Percentiles rank a stretch among this genome's conserved stretches.
Evolutionary conservation across 1,140 invertebrate species (phyloP).

Genomic region (Rhizoglyphus robini): DNA sequence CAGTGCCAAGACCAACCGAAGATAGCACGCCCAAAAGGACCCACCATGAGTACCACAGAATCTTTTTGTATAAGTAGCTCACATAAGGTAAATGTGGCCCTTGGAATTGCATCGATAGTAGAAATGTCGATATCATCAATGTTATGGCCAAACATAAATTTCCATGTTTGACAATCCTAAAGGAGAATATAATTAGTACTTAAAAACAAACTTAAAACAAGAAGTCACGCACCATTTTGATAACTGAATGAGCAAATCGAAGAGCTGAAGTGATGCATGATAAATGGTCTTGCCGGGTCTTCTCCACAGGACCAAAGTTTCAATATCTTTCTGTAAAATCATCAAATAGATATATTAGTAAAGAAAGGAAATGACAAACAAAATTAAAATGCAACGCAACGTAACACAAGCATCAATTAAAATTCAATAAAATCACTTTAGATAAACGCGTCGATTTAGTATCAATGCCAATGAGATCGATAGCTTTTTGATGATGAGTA

Average conservation of each 20-base stretch:
- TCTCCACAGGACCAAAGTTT: constrained; percentile 67
- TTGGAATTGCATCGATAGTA: constrained; percentile 36
- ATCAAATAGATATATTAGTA: background rate
- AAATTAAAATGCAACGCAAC: background rate
- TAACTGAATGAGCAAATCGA: constrained; percentile 44
- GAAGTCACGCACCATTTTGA: constrained; percentile 33
- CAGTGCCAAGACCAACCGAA: constrained; percentile 92
- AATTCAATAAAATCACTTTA: background rate
- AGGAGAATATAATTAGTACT: constrained; percentile 18
- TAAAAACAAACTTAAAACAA: constrained; percentile 10
- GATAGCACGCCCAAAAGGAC: constrained; percentile 85
- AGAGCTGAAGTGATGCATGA: constrained; percentile 64
- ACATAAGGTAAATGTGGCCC: constrained; percentile 43
- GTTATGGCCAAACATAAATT: constrained; percentile 30
- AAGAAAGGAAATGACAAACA: background rate
- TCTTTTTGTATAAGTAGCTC: constrained; percentile 26
- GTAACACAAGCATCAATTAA: too few species aligned
- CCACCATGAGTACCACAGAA: constrained; percentile 79
- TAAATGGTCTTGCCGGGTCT: constrained; percentile 64
- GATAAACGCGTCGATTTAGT: background rate
- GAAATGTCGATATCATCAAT: constrained; percentile 35
- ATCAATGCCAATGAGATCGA: background rate
- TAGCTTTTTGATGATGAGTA: background rate
- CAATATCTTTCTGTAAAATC: constrained; percentile 31
- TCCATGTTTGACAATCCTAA: constrained; percentile 35